Evolutionary conservation across 1,140 invertebrate species (phyloP).

Genomic region (Hesperophylax magnus): DNA sequence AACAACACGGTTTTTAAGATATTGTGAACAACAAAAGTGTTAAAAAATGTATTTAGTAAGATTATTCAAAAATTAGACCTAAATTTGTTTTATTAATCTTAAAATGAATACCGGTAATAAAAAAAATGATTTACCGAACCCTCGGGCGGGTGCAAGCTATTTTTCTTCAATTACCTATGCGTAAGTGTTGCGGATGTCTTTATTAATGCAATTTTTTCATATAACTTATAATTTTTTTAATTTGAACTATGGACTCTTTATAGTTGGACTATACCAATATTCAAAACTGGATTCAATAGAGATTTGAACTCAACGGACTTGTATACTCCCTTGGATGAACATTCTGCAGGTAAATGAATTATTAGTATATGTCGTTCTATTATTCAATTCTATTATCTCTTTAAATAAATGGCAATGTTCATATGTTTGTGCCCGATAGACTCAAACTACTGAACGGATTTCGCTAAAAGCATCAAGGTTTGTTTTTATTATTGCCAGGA

Average conservation of each 20-base stretch:
- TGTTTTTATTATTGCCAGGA: too few relatives aligned
- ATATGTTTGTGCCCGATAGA: too few relatives aligned
- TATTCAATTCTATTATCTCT: too few relatives aligned
- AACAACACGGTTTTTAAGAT: too few relatives aligned
- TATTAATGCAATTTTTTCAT: too few relatives aligned
- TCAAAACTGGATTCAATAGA: constrained; percentile 70
- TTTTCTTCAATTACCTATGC: constrained; percentile 25
- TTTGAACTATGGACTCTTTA: too few relatives aligned
- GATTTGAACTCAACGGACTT: constrained; percentile 75
- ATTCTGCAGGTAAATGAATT: constrained; percentile 66
- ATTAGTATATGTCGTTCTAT: too few relatives aligned
- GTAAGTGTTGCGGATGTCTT: constrained; percentile 13
- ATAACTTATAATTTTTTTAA: too few relatives aligned
- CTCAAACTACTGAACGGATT: too few relatives aligned
- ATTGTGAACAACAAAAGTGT: neutral
- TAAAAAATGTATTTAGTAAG: neutral
- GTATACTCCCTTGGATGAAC: constrained; percentile 73
- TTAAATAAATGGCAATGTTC: too few relatives aligned
- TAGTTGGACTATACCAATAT: constrained; percentile 57
- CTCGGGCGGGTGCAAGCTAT: constrained; percentile 8
- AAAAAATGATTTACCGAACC: neutral
- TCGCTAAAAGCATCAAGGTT: too few relatives aligned
- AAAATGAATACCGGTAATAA: constrained; percentile 28
- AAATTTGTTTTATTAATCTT: neutral
- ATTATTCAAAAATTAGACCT: neutral